Evolutionary conservation across 2,113 vertebrate species (phyloP).

Genomic region (Myiopsitta monachus): DNA sequence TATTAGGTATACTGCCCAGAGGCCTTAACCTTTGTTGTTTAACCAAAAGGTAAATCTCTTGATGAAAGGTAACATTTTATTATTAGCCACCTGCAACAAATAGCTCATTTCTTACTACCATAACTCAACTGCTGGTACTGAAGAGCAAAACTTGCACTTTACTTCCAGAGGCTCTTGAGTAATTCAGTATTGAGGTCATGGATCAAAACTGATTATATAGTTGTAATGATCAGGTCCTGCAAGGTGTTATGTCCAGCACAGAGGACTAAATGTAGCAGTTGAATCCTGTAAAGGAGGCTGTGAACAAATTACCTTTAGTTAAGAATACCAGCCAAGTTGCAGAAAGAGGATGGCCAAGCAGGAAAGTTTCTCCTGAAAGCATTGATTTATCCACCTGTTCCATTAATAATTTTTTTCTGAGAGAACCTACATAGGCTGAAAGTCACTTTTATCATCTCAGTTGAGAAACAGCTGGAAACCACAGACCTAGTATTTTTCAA

Average conservation of each 20-base stretch:
- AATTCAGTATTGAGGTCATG: not conserved
- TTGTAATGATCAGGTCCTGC: not conserved
- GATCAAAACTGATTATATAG: not conserved
- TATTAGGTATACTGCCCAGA: not conserved
- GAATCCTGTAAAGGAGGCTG: not conserved
- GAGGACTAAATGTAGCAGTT: not conserved
- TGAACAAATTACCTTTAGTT: not conserved
- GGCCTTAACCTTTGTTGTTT: constrained; percentile 34
- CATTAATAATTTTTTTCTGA: not conserved
- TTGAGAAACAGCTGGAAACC: not conserved
- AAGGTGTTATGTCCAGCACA: not conserved
- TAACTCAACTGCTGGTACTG: not conserved
- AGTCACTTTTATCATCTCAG: not conserved
- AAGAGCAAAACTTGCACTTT: constrained; percentile 6
- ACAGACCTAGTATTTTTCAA: not conserved
- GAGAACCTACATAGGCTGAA: not conserved
- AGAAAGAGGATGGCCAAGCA: not conserved
- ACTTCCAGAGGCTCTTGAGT: not conserved
- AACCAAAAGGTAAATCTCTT: constrained; percentile 32
- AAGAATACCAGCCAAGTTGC: not conserved
- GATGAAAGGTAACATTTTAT: constrained; percentile 14
- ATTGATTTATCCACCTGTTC: not conserved
- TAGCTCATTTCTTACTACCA: not conserved
- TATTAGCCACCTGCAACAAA: constrained; percentile 10
- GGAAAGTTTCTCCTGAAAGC: not conserved